A percentile compares a stretch with the other conserved stretches of the same genome.
Conservation (phyloP, 2,888 invertebrate species). For the Augochlorella aurata region DNA sequence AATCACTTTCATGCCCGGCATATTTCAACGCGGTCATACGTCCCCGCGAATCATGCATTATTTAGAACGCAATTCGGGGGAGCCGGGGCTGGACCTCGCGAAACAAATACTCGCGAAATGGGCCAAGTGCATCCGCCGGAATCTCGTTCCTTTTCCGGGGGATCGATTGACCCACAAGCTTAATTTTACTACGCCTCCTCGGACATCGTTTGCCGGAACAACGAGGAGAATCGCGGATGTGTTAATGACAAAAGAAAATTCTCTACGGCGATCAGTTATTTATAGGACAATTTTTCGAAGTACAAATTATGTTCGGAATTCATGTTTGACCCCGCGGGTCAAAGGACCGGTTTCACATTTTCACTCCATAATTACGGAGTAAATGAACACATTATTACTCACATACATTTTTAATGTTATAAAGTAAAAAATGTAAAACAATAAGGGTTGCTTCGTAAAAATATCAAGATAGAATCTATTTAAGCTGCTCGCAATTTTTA, state of each 20-base stretch:
- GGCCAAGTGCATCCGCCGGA: conserved; percentile 54
- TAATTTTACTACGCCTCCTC: conserved; percentile 36
- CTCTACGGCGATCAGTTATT: background rate
- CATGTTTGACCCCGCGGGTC: too few species aligned
- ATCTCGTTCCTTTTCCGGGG: conserved; percentile 41
- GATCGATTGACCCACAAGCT: conserved; percentile 53
- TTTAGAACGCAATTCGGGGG: conserved; percentile 65
- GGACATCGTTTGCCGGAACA: background rate
- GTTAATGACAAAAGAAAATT: background rate
- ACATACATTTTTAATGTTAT: too few species aligned
- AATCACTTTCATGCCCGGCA: conserved; percentile 68
- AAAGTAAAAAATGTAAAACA: too few species aligned
- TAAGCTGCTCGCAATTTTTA: too few species aligned
- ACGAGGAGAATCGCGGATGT: background rate
- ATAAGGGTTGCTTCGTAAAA: too few species aligned
- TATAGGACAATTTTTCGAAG: background rate
- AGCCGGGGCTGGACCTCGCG: conserved; percentile 39
- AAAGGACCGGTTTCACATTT: too few species aligned
- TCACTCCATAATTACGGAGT: too few species aligned
- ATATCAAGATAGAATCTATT: too few species aligned
- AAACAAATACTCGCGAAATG: conserved; percentile 58
- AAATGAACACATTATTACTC: too few species aligned
- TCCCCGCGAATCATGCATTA: conserved; percentile 68
- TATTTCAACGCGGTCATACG: conserved; percentile 66
- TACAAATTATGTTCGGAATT: too few species aligned